Evolutionary conservation across 2,113 vertebrate genomes (phyloP), one percentile per base, ranked within the genome.

Genomic region (Corythoichthys haematopterus): DNA sequence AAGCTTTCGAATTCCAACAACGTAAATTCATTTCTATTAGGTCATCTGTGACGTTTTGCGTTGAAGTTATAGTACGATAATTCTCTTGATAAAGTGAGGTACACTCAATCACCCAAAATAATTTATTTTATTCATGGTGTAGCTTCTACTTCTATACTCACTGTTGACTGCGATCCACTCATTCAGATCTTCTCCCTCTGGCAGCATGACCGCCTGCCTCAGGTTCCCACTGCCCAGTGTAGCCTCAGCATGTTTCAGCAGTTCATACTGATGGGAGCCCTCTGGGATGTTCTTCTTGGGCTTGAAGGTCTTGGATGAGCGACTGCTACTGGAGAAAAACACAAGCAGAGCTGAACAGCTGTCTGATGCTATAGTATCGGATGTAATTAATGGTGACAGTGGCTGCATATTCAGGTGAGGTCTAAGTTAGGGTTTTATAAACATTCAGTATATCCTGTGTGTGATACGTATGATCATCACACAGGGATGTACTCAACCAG

Each of bases 131-230:
- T 37, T 37, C 13, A 58, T 14, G 15, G 11, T 14, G 20, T 8
- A 13, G 13, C 6, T 55, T 65, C 20, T 57, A 35, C 35, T 43
- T 52, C 83, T 73, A 38, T 35, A 79, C 96, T 95, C 75, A 98
- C 96, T 98, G 79, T 98, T 98, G 12, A 98, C 96, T 0, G 96
- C 96, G 3, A 98, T 97, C 96, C 96, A 98, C 71, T 98, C 96
- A 38, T 98, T 98, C 13, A 98, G 95, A 76, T 98, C 96, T 78
- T 98, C 96, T 66, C 96, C 96, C 72, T 98, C 96, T 0, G 96
- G 96, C 72, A 98, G 76, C 94, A 96, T 96, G 1, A 98, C 96
- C 0, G 96, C 96, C 70, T 97, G 96, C 12, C 96, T 85, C 28
- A 98, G 88, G 84, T 98, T 98, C 0, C 96, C 96, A 4, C 95